Percentiles rank a stretch among this genome's conserved stretches.
phyloP scores from a whole-genome alignment of 1,140 invertebrate genomes.

The Bombus ignitus region DNA sequence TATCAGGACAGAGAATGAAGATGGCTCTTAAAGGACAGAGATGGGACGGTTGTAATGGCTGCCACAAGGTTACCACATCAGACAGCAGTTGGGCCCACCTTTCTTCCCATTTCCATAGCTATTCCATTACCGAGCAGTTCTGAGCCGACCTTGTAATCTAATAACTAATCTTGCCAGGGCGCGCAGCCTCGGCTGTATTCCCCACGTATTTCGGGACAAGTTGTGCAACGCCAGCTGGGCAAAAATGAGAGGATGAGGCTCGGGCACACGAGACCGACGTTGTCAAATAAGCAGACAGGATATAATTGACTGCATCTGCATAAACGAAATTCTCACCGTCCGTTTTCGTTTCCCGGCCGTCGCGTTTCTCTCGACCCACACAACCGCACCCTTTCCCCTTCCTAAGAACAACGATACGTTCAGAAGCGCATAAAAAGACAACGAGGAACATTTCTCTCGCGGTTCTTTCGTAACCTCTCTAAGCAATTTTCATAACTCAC shows the following conservation, averaged over 20 bases:
- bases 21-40: neutral
- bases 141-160: slow-evolving; percentile 61
- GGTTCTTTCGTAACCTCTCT: neutral
- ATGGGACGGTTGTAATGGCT: neutral
- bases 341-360: neutral
- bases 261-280: neutral
- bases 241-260: neutral
- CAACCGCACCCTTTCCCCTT: too few species aligned
- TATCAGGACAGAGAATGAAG: neutral
- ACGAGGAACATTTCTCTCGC: neutral
- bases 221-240: slow-evolving; percentile 8
- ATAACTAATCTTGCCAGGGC: slow-evolving; percentile 66
- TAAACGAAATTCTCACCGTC: slow-evolving; percentile 57
- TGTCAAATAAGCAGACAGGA: slow-evolving; percentile 58
- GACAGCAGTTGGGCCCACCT: slow-evolving; percentile 44
- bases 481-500: neutral
- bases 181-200: neutral
- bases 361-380: neutral
- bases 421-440: neutral
- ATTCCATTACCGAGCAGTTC: slow-evolving; percentile 51
- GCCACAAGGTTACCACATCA: slow-evolving; percentile 41
- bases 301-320: slow-evolving; percentile 63
- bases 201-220: slow-evolving; percentile 28
- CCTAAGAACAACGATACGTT: too few species aligned
- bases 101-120: slow-evolving; percentile 63